These are phyloP conservation scores for Coptodon rendalli DNA, from an alignment of 2,113 vertebrate genomes.

Conservation along the genomic window DNA sequence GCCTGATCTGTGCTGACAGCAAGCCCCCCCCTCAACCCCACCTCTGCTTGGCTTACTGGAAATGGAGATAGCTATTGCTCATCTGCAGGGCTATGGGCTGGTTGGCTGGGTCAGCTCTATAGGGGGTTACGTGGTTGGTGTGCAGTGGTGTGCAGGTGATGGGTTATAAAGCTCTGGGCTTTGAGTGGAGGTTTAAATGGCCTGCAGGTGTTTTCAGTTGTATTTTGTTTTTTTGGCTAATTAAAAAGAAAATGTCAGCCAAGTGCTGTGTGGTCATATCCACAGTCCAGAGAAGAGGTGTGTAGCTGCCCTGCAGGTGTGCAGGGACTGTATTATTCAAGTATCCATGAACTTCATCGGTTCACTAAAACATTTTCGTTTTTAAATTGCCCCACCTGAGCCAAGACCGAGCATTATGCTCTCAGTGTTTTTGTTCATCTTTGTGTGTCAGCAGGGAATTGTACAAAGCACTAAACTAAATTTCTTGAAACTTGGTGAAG, in stretches of 20 bases:
- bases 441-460: not conserved
- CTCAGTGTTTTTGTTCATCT: not conserved
- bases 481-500: not conserved
- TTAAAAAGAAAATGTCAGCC: not conserved
- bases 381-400: not conserved
- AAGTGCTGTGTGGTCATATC: not conserved
- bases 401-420: not conserved
- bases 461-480: not conserved
- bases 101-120: not conserved
- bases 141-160: not conserved
- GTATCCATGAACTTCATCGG: not conserved
- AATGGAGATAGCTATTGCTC: not conserved
- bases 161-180: not conserved
- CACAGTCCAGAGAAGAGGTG: not conserved
- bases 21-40: not conserved
- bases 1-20: conserved; percentile 41
- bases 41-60: not conserved
- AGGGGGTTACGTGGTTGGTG: not conserved
- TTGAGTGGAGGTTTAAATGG: not conserved
- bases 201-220: not conserved
- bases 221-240: not conserved
- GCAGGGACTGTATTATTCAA: not conserved
- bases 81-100: not conserved
- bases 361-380: not conserved
- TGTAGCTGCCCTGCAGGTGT: not conserved